Evolutionary conservation across 2,113 vertebrate genomes (phyloP).

Genomic region (Prinia subflava): DNA sequence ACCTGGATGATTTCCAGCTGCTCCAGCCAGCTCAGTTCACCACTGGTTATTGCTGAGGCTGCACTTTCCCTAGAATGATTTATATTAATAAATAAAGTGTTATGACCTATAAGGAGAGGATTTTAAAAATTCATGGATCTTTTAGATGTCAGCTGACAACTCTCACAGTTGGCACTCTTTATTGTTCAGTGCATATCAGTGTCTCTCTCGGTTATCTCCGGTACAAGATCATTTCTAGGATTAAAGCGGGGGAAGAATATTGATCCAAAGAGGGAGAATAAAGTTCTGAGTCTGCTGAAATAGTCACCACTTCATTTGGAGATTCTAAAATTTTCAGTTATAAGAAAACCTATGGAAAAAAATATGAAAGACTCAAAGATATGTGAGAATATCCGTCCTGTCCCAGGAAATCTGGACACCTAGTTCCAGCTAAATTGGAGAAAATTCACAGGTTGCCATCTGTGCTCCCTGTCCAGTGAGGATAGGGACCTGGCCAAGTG

Average conservation of each 20-base stretch:
- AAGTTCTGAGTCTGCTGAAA: not conserved
- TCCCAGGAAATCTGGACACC: not conserved
- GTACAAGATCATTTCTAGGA: not conserved
- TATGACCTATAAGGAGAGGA: not conserved
- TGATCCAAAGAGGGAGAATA: not conserved
- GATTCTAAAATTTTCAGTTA: not conserved
- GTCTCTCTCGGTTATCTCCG: not conserved
- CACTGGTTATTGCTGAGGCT: not conserved
- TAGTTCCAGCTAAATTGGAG: conserved; percentile 6
- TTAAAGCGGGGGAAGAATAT: not conserved
- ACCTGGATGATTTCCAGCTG: not conserved
- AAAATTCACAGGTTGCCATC: conserved; percentile 26
- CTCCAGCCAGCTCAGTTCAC: not conserved
- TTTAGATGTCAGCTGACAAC: not conserved
- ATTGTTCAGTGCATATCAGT: not conserved
- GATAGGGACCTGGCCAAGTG: not conserved
- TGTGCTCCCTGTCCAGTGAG: not conserved
- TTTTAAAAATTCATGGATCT: not conserved
- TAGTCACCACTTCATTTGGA: not conserved
- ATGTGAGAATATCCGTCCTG: not conserved
- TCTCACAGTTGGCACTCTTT: not conserved
- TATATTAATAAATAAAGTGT: not conserved
- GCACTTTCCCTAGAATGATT: not conserved
- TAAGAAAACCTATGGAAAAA: not conserved
- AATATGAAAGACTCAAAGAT: not conserved